Percentiles rank a stretch among this genome's conserved stretches.
Evolutionary conservation across 2,888 invertebrate genomes (phyloP).

Genomic region (Phyto melanocephala): DNA sequence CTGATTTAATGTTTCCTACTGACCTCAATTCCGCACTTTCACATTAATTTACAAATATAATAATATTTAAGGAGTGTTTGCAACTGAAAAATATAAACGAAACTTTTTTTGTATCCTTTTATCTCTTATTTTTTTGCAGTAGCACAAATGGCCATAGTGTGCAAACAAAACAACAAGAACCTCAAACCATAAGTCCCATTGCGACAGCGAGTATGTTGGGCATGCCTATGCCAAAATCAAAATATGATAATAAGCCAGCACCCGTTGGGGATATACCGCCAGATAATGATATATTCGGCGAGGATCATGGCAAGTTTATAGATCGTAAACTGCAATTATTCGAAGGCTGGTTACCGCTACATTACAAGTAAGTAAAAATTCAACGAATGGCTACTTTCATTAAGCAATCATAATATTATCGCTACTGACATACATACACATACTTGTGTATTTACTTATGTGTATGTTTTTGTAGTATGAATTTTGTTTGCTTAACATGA

Average conservation of each 20-base stretch:
- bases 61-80: conserved; percentile 40
- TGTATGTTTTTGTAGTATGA: background rate
- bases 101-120: background rate
- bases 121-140: conserved; percentile 66
- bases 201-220: conserved; percentile 70
- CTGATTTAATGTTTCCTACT: background rate
- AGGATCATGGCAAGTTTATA: conserved; percentile 68
- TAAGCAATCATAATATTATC: background rate
- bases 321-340: conserved; percentile 74
- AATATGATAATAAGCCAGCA: conserved; percentile 51
- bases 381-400: background rate
- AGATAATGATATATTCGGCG: conserved; percentile 69
- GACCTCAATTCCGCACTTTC: background rate
- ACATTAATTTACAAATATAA: background rate
- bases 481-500: conserved; percentile 16
- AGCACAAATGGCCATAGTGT: conserved; percentile 70
- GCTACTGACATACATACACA: too few species aligned
- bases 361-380: conserved; percentile 75
- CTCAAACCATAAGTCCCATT: conserved; percentile 62
- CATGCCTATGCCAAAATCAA: conserved; percentile 65
- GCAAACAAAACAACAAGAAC: conserved; percentile 43
- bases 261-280: conserved; percentile 72
- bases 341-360: conserved; percentile 77
- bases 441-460: background rate
- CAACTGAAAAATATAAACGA: background rate